These are phyloP conservation scores for Meganola albula DNA, from an alignment of 2,888 invertebrate genomes.

Conservation along the genomic window DNA sequence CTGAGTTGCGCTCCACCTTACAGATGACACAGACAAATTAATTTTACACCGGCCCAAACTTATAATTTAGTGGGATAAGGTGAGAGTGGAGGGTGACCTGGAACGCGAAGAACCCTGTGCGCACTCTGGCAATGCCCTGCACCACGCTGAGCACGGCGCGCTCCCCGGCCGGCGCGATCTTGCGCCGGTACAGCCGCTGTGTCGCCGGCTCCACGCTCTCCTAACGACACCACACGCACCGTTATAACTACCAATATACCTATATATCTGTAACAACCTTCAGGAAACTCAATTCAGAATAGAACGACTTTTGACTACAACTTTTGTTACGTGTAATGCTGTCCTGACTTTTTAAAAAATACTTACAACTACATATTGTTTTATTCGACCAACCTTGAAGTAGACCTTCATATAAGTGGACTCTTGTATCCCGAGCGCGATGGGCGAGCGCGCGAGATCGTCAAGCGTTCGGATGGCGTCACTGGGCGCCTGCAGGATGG, in stretches of 20 bases:
- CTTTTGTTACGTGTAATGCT: no score
- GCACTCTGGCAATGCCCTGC: conserved; percentile 75
- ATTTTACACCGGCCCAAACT: neutral
- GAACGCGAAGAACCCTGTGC: conserved; percentile 76
- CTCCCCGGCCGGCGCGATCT: conserved; percentile 75
- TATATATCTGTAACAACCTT: no score
- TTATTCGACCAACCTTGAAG: conserved; percentile 31
- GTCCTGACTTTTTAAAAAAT: no score
- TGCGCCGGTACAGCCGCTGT: conserved; percentile 69
- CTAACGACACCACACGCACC: no score
- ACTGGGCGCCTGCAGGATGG: conserved; percentile 80
- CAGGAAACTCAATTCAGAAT: no score
- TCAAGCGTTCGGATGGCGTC: conserved; percentile 71
- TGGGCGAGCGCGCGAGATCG: conserved; percentile 75
- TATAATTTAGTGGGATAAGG: neutral
- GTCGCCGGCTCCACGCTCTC: conserved; percentile 75
- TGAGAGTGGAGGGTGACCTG: neutral
- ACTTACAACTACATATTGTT: no score
- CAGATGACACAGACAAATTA: no score
- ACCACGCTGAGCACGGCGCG: conserved; percentile 69
- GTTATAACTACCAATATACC: no score
- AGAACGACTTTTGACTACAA: no score
- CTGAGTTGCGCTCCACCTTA: conserved; percentile 76
- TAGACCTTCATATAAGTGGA: conserved; percentile 78
- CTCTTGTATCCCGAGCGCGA: conserved; percentile 78